Evolutionary conservation across 2,797 vertebrate species (phyloP).

Genomic region (Rhadinocentrus ornatus): DNA sequence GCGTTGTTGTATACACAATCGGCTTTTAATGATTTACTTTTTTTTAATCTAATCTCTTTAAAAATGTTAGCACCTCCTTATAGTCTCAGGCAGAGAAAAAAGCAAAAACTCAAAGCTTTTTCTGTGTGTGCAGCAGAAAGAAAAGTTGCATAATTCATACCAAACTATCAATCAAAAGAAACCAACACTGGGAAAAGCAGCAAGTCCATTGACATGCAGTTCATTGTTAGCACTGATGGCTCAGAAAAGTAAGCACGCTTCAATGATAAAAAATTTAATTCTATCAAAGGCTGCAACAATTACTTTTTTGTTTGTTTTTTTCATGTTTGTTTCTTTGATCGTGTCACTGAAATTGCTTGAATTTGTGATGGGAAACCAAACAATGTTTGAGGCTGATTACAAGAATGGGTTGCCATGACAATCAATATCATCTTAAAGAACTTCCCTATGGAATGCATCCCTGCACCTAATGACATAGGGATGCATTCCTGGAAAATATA

Average conservation of each 20-base stretch:
- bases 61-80: conserved; percentile 4
- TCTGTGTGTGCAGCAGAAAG: conserved; percentile 1
- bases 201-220: conserved; percentile 25
- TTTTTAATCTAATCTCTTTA: conserved; percentile 12
- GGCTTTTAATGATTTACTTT: conserved; percentile 18
- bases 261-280: not conserved
- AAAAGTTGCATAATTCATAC: not conserved
- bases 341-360: no score
- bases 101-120: conserved; percentile 11
- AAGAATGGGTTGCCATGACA: conserved; percentile 34
- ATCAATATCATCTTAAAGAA: conserved; percentile 51
- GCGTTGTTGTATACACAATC: not conserved
- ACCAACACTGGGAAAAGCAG: conserved; percentile 35
- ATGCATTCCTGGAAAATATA: no score
- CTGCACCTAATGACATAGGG: no score
- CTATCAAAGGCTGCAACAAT: no score
- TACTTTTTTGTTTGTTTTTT: no score
- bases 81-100: not conserved
- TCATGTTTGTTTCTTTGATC: no score
- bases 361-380: no score
- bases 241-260: not conserved
- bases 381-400: no score
- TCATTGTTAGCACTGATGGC: conserved; percentile 20
- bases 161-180: conserved; percentile 40
- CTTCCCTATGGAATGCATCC: no score